phyloP scores from a whole-genome alignment of 2,888 invertebrate species.

The Zaprionus bogoriensis region DNA sequence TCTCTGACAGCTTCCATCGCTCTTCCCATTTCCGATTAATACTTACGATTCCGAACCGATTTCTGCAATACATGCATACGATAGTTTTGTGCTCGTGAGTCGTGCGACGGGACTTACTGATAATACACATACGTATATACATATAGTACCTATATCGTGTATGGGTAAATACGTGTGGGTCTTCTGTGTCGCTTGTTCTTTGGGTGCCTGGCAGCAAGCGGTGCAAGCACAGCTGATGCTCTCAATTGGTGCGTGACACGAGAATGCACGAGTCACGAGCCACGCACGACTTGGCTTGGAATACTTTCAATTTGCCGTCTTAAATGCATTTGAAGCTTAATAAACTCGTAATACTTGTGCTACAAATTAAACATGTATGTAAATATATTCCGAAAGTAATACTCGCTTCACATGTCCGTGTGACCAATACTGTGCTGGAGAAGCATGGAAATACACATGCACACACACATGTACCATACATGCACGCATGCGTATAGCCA shows the following conservation, averaged over 20 bases:
- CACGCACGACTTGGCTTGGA: conserved; percentile 6
- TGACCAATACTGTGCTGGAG: background rate
- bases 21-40: conserved; percentile 19
- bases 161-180: no score
- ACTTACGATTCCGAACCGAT: conserved; percentile 19
- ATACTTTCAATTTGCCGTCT: conserved; percentile 24
- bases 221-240: conserved; percentile 17
- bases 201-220: conserved; percentile 32
- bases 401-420: conserved; percentile 2
- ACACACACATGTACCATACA: no score
- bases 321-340: conserved; percentile 67
- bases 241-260: conserved; percentile 16
- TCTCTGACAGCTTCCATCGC: background rate
- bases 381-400: conserved; percentile 1
- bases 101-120: conserved; percentile 12
- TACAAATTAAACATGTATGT: conserved; percentile 31
- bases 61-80: conserved; percentile 13
- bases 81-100: conserved; percentile 34
- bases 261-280: conserved; percentile 3
- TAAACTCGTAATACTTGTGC: conserved; percentile 52
- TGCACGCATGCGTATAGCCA: no score
- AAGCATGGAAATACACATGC: conserved; percentile 4
- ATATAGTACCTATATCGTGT: no score
- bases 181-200: background rate
- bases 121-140: conserved; percentile 3